Conservation (phyloP, 1,140 invertebrate genomes). For the Papilio dardanus region DNA sequence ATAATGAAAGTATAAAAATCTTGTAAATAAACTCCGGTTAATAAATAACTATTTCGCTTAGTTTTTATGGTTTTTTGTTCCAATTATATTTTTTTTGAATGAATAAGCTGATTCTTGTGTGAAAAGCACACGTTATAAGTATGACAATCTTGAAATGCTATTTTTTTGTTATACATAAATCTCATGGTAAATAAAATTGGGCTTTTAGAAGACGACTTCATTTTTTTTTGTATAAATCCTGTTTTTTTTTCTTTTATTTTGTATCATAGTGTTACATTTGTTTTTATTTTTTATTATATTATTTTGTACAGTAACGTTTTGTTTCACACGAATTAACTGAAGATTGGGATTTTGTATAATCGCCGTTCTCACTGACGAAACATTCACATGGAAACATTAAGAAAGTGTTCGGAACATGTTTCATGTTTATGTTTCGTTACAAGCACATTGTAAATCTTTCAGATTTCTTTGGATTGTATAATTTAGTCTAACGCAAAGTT, state of each 20-base stretch:
- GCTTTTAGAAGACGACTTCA: conserved; percentile 35
- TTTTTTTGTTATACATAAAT: conserved; percentile 6
- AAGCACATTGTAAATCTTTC: neutral
- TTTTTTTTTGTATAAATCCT: conserved; percentile 51
- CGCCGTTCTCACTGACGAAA: neutral
- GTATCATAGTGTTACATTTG: conserved; percentile 61
- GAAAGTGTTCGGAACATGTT: neutral
- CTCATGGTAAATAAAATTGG: conserved; percentile 1
- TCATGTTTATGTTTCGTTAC: neutral
- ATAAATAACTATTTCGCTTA: no score
- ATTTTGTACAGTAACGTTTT: conserved; percentile 62
- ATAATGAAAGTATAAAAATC: neutral
- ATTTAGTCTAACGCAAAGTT: conserved; percentile 46
- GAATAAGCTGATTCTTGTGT: neutral
- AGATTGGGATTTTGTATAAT: conserved; percentile 24
- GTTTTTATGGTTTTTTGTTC: neutral
- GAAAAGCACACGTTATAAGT: neutral
- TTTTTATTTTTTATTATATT: conserved; percentile 51
- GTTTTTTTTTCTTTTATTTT: conserved; percentile 58
- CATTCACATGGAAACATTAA: neutral
- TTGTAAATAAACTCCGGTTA: neutral
- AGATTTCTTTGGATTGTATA: neutral
- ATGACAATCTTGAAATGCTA: neutral
- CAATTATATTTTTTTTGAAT: neutral
- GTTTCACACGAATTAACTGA: conserved; percentile 51